A percentile compares a stretch with the other conserved stretches of the same genome.
These are phyloP conservation scores for Anthrax anthrax DNA, from an alignment of 2,888 invertebrate genomes.

Conservation along the genomic window DNA sequence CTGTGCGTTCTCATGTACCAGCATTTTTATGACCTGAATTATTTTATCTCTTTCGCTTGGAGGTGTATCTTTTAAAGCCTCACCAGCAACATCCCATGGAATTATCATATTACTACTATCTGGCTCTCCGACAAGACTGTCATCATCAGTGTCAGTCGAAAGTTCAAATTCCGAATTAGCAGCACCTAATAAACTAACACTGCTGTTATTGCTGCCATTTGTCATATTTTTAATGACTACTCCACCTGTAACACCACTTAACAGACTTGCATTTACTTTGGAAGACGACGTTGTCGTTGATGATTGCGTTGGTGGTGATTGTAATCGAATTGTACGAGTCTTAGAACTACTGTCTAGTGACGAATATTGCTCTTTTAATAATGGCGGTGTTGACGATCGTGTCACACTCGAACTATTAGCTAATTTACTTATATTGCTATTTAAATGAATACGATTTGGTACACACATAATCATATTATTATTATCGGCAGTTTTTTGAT, in stretches of 20 bases:
- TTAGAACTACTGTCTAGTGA: slow-evolving; percentile 6
- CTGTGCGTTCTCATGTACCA: slow-evolving; percentile 31
- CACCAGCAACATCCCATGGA: slow-evolving; percentile 31
- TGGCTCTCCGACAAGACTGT: slow-evolving; percentile 31
- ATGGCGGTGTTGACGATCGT: slow-evolving; percentile 23
- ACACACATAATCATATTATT: slow-evolving; percentile 14
- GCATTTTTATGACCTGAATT: slow-evolving; percentile 22
- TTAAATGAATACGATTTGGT: slow-evolving; percentile 31
- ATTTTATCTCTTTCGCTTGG: slow-evolving; percentile 31
- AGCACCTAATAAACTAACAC: slow-evolving; percentile 8
- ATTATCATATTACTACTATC: slow-evolving; percentile 33
- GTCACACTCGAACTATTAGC: slow-evolving; percentile 23
- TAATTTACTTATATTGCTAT: slow-evolving; percentile 23
- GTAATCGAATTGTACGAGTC: slow-evolving; percentile 13
- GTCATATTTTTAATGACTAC: slow-evolving; percentile 11
- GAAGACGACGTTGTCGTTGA: slow-evolving; percentile 20
- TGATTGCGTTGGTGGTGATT: slow-evolving; percentile 14
- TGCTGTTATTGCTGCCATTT: slow-evolving; percentile 15
- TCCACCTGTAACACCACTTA: slow-evolving; percentile 4
- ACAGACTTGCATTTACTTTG: slow-evolving; percentile 12
- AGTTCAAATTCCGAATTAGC: slow-evolving; percentile 48
- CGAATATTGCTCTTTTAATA: slow-evolving; percentile 13
- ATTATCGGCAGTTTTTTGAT: slow-evolving; percentile 11
- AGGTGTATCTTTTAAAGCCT: slow-evolving; percentile 28
- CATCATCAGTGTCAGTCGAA: slow-evolving; percentile 59